phyloP scores from a whole-genome alignment of 2,113 vertebrate genomes.

The Xyliphius kryptos region DNA sequence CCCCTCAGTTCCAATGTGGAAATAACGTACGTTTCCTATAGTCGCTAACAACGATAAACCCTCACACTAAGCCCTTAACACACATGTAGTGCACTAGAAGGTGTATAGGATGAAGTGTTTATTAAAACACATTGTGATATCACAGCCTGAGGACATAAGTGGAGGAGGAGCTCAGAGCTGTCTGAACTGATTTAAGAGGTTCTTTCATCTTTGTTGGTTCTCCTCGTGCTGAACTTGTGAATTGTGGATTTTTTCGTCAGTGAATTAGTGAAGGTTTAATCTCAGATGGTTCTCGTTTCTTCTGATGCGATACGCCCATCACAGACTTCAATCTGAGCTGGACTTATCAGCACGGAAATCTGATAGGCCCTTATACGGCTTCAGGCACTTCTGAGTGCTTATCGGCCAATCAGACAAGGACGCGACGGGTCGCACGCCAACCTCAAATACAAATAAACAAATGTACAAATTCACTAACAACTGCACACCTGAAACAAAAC shows the following conservation, averaged over 20 bases:
- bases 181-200: too few species aligned
- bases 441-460: slow-evolving; percentile 26
- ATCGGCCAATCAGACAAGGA: slow-evolving; percentile 38
- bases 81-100: too few species aligned
- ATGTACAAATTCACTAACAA: slow-evolving; percentile 6
- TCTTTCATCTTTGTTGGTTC: background rate
- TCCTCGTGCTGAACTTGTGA: background rate
- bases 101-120: too few species aligned
- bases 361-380: slow-evolving; percentile 58
- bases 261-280: background rate
- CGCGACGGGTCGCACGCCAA: slow-evolving; percentile 8
- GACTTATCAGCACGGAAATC: slow-evolving; percentile 55
- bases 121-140: too few species aligned
- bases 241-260: background rate
- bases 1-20: too few species aligned
- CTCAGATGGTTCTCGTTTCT: slow-evolving; percentile 16
- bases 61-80: too few species aligned
- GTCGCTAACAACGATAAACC: too few species aligned
- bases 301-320: slow-evolving; percentile 41
- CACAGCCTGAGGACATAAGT: too few species aligned
- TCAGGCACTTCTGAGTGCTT: slow-evolving; percentile 62
- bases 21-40: too few species aligned
- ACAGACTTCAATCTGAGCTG: slow-evolving; percentile 53
- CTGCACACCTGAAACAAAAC: slow-evolving; percentile 10
- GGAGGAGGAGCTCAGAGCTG: too few species aligned